phyloP scores from a whole-genome alignment of 2,113 vertebrate genomes.

The Epinephelus moara region DNA sequence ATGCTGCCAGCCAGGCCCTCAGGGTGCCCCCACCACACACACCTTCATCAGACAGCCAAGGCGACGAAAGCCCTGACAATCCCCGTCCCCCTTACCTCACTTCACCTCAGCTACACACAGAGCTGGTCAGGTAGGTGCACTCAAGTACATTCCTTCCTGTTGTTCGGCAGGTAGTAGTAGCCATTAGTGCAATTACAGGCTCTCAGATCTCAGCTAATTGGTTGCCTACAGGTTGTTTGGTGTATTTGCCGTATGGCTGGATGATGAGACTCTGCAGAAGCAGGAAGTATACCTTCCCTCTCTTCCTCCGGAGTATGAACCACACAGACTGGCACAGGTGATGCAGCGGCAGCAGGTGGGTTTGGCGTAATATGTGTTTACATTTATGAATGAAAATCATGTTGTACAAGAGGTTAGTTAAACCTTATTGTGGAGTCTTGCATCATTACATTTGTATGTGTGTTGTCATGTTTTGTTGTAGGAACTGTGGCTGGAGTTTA shows the following conservation, averaged over 20 bases:
- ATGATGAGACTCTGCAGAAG: slow-evolving; percentile 95
- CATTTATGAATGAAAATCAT: not conserved
- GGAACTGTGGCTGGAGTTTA: slow-evolving; percentile 95
- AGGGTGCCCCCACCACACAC: slow-evolving; percentile 83
- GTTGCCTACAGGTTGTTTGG: slow-evolving; percentile 89
- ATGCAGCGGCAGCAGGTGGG: slow-evolving; percentile 92
- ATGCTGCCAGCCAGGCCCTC: slow-evolving; percentile 92
- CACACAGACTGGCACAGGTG: slow-evolving; percentile 92
- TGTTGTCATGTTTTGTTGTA: slow-evolving; percentile 66
- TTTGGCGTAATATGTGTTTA: not conserved
- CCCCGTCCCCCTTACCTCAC: slow-evolving; percentile 82
- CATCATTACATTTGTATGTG: not conserved
- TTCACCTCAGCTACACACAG: slow-evolving; percentile 92
- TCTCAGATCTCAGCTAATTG: not conserved
- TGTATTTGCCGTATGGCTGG: slow-evolving; percentile 93
- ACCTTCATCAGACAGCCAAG: slow-evolving; percentile 81
- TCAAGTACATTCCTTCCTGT: not conserved
- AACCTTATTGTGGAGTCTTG: not conserved
- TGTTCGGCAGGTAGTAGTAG: not conserved
- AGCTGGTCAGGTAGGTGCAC: slow-evolving; percentile 91
- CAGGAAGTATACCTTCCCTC: slow-evolving; percentile 94
- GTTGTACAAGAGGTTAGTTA: not conserved
- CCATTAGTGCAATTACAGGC: not conserved
- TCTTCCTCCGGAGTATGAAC: slow-evolving; percentile 93
- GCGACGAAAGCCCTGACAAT: slow-evolving; percentile 68